phyloP scores from a whole-genome alignment of 1,140 invertebrate species.

The Drosophila guanche region DNA sequence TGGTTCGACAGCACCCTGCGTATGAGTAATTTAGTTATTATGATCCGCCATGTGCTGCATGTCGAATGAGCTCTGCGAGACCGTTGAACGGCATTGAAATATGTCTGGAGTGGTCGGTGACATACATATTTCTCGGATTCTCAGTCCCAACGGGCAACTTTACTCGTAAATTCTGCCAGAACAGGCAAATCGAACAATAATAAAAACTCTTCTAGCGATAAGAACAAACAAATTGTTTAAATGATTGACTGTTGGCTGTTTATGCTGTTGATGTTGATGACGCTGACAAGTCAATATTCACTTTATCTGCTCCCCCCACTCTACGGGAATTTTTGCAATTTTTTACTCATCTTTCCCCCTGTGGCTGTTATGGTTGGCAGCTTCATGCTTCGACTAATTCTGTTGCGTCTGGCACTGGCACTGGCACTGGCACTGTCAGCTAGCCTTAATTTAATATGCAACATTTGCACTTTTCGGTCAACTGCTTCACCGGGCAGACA shows the following conservation, averaged over 20 bases:
- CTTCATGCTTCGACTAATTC: constrained; percentile 61
- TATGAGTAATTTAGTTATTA: constrained; percentile 70
- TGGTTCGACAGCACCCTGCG: constrained; percentile 73
- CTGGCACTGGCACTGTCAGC: constrained; percentile 30
- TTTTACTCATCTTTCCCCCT: constrained; percentile 39
- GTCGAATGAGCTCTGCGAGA: constrained; percentile 48
- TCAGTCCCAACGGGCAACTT: neutral
- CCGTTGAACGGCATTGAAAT: constrained; percentile 22
- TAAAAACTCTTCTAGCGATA: constrained; percentile 31
- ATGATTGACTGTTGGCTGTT: constrained; percentile 30
- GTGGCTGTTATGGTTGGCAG: constrained; percentile 34
- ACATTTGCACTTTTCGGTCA: constrained; percentile 77
- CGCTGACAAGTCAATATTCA: constrained; percentile 54
- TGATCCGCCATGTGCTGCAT: constrained; percentile 51
- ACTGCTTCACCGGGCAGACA: neutral
- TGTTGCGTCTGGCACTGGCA: constrained; percentile 9
- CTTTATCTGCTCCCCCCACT: constrained; percentile 20
- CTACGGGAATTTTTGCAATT: constrained; percentile 41
- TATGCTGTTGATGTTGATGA: constrained; percentile 27
- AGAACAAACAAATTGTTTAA: constrained; percentile 48
- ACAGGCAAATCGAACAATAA: constrained; percentile 35
- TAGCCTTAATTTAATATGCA: constrained; percentile 77
- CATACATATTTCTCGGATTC: constrained; percentile 16
- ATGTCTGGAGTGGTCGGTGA: constrained; percentile 9
- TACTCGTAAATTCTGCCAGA: constrained; percentile 33